Conservation (phyloP, 2,113 vertebrate genomes). For the Hypomesus transpacificus region DNA sequence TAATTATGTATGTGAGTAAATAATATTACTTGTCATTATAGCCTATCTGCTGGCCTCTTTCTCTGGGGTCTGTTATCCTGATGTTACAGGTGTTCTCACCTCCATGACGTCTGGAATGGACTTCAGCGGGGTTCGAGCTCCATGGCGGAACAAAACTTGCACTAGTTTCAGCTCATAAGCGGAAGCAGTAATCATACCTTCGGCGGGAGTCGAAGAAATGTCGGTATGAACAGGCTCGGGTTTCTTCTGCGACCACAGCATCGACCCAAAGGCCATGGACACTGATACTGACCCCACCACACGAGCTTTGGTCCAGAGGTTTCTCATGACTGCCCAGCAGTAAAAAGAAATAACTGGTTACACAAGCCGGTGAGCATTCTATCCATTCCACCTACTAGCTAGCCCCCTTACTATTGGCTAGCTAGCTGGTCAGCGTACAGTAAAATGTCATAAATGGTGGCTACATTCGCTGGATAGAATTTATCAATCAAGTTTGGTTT, state of each 20-base stretch:
- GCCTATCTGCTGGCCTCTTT: no score
- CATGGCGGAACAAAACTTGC: slow-evolving; percentile 86
- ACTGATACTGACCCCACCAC: slow-evolving; percentile 61
- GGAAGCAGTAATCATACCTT: slow-evolving; percentile 2
- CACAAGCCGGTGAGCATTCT: no score
- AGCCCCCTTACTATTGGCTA: no score
- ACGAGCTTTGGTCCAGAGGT: slow-evolving; percentile 57
- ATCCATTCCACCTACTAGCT: no score
- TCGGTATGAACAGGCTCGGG: slow-evolving; percentile 13
- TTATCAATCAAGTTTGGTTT: no score
- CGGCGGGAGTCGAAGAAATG: not conserved
- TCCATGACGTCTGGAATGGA: slow-evolving; percentile 75
- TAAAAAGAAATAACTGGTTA: not conserved
- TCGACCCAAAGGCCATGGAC: slow-evolving; percentile 59
- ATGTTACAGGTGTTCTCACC: slow-evolving; percentile 61
- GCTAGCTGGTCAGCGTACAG: no score
- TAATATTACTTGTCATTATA: no score
- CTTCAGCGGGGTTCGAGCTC: slow-evolving; percentile 85
- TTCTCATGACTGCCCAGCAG: slow-evolving; percentile 55
- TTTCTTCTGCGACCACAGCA: slow-evolving; percentile 68
- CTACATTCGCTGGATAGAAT: no score
- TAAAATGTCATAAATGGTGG: not conserved
- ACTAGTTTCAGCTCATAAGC: slow-evolving; percentile 77
- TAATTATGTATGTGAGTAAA: not conserved
- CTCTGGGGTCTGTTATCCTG: not conserved